Conservation (phyloP, 2,797 vertebrate genomes). For the Otus scops region DNA sequence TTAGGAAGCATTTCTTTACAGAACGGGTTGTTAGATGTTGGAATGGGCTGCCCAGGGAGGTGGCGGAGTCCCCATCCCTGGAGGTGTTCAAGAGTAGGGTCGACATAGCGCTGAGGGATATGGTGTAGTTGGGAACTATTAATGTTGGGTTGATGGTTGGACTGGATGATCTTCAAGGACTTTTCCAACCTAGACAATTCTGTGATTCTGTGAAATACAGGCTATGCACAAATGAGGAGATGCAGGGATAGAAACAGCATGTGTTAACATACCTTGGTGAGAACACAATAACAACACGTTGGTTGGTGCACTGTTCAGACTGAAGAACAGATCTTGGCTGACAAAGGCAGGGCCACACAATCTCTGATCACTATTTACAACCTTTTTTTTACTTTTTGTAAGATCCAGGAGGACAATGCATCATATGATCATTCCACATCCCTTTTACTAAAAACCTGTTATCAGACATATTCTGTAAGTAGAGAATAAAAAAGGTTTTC, state of each 20-base stretch:
- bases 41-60: too few species aligned
- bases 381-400: background rate
- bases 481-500: background rate
- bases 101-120: too few species aligned
- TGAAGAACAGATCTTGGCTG: background rate
- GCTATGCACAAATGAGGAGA: background rate
- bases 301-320: rapidly evolving
- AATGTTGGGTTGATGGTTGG: too few species aligned
- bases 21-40: too few species aligned
- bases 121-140: too few species aligned
- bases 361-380: background rate
- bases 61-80: too few species aligned
- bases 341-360: background rate
- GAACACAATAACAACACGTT: rapidly evolving
- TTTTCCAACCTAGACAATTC: too few species aligned
- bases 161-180: too few species aligned
- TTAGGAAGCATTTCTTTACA: too few species aligned
- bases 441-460: background rate
- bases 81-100: too few species aligned
- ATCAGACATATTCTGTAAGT: background rate
- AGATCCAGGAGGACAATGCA: background rate
- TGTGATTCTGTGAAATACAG: background rate
- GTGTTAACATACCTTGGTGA: background rate
- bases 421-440: background rate
- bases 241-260: background rate